Evolutionary conservation across 1,140 invertebrate genomes (phyloP).

Genomic region (Caerostris extrusa): DNA sequence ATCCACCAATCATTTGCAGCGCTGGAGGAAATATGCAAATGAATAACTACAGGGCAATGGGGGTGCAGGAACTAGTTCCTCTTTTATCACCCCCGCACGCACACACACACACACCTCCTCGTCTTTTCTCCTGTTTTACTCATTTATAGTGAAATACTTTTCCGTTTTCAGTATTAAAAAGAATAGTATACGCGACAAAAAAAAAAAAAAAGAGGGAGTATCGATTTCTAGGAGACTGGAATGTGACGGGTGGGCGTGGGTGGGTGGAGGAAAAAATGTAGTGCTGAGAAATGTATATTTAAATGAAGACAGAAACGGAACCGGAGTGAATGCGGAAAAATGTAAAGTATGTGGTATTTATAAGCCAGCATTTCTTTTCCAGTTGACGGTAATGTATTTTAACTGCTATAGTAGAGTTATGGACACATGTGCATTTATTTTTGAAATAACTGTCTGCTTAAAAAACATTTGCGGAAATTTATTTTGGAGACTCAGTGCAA

Average conservation of each 20-base stretch:
- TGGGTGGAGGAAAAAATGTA: not conserved
- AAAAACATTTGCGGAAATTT: no score
- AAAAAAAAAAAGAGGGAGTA: not conserved
- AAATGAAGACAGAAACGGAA: conserved; percentile 20
- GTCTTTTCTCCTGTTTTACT: no score
- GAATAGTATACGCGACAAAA: not conserved
- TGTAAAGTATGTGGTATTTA: not conserved
- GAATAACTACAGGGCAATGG: not conserved
- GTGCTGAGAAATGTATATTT: conserved; percentile 26
- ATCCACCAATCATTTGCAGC: not conserved
- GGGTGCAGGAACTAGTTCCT: not conserved
- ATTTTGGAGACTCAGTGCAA: no score
- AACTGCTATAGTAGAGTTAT: not conserved
- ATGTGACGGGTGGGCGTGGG: no score
- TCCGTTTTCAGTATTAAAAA: not conserved
- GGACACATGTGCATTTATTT: not conserved
- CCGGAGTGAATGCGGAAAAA: not conserved
- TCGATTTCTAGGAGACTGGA: not conserved
- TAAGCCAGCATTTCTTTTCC: not conserved
- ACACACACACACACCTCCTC: no score
- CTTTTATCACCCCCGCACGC: no score
- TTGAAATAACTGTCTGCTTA: no score
- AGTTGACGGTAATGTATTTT: not conserved
- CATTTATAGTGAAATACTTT: no score
- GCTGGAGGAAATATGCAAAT: conserved; percentile 25